A percentile compares a stretch with the other conserved stretches of the same genome.
Evolutionary conservation across 1,140 invertebrate genomes (phyloP).

Genomic region (Ceratina australensis): DNA sequence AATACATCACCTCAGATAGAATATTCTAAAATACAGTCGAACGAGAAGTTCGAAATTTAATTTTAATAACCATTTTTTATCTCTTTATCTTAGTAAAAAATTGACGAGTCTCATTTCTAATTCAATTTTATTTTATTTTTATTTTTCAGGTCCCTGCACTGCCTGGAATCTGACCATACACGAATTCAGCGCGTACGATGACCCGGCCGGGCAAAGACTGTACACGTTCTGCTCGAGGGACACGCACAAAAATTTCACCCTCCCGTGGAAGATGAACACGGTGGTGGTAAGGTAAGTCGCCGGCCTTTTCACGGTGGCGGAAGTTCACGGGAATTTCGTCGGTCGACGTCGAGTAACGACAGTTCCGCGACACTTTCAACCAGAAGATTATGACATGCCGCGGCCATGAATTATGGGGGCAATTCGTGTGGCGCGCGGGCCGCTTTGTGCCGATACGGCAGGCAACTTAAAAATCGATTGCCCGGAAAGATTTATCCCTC

Average conservation of each 20-base stretch:
- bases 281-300: conserved; percentile 84
- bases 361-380: conserved; percentile 52
- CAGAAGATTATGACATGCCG: conserved; percentile 32
- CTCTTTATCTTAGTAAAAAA: not conserved
- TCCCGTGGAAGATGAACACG: conserved; percentile 84
- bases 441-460: not conserved
- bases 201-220: conserved; percentile 81
- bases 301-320: not conserved
- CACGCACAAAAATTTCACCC: conserved; percentile 82
- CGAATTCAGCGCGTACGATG: conserved; percentile 82
- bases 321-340: conserved; percentile 22
- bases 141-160: conserved; percentile 81
- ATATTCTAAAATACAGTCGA: no score
- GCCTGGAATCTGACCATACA: conserved; percentile 88
- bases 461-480: conserved; percentile 18
- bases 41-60: no score
- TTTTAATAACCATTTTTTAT: not conserved
- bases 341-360: conserved; percentile 53
- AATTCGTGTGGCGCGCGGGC: conserved; percentile 5
- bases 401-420: conserved; percentile 38
- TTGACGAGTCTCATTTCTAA: not conserved
- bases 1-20: not conserved
- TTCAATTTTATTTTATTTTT: not conserved
- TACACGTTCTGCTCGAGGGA: conserved; percentile 86
- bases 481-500: conserved; percentile 10